Evolutionary conservation across 1,140 invertebrate species (phyloP), one percentile per base, ranked within the genome.

Genomic region (Drosophila ogumai): DNA sequence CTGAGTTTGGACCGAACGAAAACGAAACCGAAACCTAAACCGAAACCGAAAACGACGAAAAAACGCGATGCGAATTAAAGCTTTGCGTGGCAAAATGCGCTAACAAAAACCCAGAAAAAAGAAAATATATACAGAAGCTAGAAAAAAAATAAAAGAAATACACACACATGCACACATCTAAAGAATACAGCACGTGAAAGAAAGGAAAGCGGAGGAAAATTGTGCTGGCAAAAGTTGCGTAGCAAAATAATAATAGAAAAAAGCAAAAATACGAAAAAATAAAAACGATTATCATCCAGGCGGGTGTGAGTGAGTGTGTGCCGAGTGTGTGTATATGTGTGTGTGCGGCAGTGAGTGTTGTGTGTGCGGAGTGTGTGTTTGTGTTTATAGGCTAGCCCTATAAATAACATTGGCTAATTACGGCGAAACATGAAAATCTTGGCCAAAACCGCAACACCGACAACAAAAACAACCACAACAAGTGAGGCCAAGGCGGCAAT

Each of bases 11-110:
- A 59, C 75, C 55, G 63, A 67, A 34, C 69, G 67, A 47, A 69
- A 71, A 52, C 67, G 49, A 73, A 74, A 54, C 36, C 55, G 58
- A 55, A 75, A 81, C 55, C 55, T 58, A 52, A 79, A 75, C 55
- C 55, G 65, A 60, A 75, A 75, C 47, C 44, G 56, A 69, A 38
- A 68, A 63, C 52, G 59, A 67, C 65, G 32, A 58, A 32, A 69
- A 82, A 85, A 90, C 86, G 85, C 81, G 78, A 85, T 90, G 81
- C 75, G 88, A 90, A 90, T 90, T 90, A 90, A 90, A 90, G 85
- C 86, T 73, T 90, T 90, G 85, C 86, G 85, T 90, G 85, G 86
- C 86, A 67, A 81, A 90, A 75, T 58, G 67, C 71, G 81, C 81
- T 85, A 90, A 85, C 49, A 55, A 44, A 80, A 63, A 82, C 47